Conservation (phyloP, 2,113 vertebrate species). For the Alces alces region DNA sequence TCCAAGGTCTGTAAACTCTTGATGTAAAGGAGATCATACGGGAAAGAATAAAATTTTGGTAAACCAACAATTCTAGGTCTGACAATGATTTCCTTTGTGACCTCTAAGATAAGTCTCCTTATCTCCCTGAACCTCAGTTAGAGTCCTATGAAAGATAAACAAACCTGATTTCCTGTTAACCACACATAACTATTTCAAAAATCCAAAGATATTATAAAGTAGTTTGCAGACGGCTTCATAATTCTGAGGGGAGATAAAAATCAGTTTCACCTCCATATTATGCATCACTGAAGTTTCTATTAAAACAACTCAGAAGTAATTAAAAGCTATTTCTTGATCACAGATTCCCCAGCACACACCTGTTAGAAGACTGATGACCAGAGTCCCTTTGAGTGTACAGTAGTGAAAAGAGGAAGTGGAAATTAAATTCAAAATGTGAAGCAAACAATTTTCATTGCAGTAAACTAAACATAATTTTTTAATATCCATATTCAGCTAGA, state of each 20-base stretch:
- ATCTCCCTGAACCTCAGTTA: not conserved
- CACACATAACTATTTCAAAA: not conserved
- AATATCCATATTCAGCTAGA: not conserved
- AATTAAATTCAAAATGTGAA: not conserved
- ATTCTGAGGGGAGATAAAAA: not conserved
- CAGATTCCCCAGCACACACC: not conserved
- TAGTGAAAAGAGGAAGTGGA: not conserved
- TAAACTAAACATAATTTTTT: conserved; percentile 22
- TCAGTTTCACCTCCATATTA: not conserved
- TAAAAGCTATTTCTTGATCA: not conserved
- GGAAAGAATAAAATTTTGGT: not conserved
- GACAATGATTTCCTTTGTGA: not conserved
- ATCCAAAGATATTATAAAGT: not conserved
- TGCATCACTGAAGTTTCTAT: not conserved
- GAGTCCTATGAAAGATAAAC: not conserved
- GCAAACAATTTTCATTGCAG: not conserved
- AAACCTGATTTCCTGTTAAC: not conserved
- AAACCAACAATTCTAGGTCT: not conserved
- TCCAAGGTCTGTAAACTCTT: not conserved
- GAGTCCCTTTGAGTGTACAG: not conserved
- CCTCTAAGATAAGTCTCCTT: not conserved
- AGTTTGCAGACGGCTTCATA: not conserved
- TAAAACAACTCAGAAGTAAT: conserved; percentile 14
- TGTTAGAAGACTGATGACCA: not conserved
- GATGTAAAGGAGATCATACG: not conserved